Evolutionary conservation across 2,113 vertebrate species (phyloP).

Genomic region (Microcebus murinus): DNA sequence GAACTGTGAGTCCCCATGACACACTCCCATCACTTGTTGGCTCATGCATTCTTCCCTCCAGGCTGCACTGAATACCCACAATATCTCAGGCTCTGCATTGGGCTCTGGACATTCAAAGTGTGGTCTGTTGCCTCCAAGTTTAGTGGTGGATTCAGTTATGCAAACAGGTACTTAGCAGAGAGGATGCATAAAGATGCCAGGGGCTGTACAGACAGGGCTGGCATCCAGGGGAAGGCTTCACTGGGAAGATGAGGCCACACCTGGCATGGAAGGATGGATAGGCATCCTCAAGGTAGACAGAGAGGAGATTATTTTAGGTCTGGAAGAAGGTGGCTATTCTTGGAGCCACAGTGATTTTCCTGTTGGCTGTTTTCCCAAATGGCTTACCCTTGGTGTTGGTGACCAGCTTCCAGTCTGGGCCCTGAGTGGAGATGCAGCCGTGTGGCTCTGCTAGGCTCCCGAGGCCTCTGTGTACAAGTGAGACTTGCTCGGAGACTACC

Average conservation of each 20-base stretch:
- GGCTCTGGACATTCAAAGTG: rapidly evolving
- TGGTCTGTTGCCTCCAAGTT: not conserved
- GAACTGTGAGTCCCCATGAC: rapidly evolving
- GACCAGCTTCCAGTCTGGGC: not conserved
- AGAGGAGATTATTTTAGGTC: not conserved
- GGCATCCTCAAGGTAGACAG: rapidly evolving
- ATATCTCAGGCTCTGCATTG: too few species aligned
- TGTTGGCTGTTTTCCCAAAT: rapidly evolving
- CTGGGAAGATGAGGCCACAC: not conserved
- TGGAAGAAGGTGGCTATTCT: not conserved
- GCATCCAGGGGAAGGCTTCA: too few species aligned
- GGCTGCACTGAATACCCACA: rapidly evolving
- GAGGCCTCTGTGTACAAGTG: not conserved
- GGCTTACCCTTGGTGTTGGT: not conserved
- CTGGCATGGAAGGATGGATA: rapidly evolving
- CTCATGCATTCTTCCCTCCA: not conserved
- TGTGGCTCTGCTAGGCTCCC: not conserved
- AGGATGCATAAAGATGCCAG: not conserved
- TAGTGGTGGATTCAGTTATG: rapidly evolving
- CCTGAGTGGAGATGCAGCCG: not conserved
- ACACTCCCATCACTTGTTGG: too few species aligned
- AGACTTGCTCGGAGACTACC: not conserved
- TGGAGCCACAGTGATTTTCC: not conserved
- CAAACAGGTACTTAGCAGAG: not conserved
- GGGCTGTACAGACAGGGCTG: too few species aligned